These are phyloP conservation scores for Lordiphosa fenestrarum DNA, from an alignment of 2,888 invertebrate genomes.

Conservation along the genomic window DNA sequence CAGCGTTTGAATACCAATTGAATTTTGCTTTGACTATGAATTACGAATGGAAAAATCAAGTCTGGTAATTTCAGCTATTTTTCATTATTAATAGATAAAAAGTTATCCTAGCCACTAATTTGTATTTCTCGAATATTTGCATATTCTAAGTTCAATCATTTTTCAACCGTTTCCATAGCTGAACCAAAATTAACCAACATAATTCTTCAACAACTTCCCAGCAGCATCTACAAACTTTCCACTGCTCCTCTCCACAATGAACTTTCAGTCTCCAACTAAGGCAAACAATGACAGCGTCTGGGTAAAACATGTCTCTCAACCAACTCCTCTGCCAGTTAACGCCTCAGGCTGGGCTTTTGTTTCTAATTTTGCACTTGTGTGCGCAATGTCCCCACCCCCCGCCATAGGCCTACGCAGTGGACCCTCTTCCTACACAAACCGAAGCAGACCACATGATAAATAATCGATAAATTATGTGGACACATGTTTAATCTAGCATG, in stretches of 20 bases:
- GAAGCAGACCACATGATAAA: slow-evolving; percentile 75
- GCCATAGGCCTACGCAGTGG: slow-evolving; percentile 49
- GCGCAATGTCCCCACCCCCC: slow-evolving; percentile 42
- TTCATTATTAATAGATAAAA: too few relatives aligned
- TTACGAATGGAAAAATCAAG: too few relatives aligned
- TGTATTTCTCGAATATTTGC: too few relatives aligned
- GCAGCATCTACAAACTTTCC: not conserved
- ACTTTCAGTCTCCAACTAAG: too few relatives aligned
- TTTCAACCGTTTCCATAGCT: too few relatives aligned
- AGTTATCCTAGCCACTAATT: too few relatives aligned
- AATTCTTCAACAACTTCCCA: too few relatives aligned
- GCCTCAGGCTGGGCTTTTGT: slow-evolving; percentile 63
- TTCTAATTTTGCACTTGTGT: slow-evolving; percentile 74
- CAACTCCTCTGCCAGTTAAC: slow-evolving; percentile 26
- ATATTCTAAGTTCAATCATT: too few relatives aligned
- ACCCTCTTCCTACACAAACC: slow-evolving; percentile 42
- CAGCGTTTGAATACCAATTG: too few relatives aligned
- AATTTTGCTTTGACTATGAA: too few relatives aligned
- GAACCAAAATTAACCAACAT: too few relatives aligned
- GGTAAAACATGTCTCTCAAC: slow-evolving; percentile 18
- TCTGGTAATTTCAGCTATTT: too few relatives aligned
- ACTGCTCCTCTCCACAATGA: not conserved
- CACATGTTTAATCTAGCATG: slow-evolving; percentile 79
- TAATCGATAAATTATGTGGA: slow-evolving; percentile 80
- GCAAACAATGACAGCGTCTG: slow-evolving; percentile 12